Evolutionary conservation across 2,113 vertebrate genomes (phyloP), one percentile per base, ranked within the genome.

Genomic region (Trematocara macrostoma): DNA sequence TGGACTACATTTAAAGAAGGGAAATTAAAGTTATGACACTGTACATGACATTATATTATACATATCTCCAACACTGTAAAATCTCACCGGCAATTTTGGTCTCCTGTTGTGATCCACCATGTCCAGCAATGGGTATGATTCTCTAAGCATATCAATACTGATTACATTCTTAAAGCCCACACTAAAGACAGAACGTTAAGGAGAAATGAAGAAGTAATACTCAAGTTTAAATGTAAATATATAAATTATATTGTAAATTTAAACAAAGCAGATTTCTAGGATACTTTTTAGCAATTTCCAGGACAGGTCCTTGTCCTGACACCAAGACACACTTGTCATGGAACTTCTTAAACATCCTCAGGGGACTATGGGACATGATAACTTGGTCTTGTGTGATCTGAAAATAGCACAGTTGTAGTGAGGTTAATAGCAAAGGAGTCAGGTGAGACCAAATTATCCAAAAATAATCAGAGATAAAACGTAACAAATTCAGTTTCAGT

Each of bases 201-300:
- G 86, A 80, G 12, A 69, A 78, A 81, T 14, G 3, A 67, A 52
- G n/a, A n/a, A 89, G 47, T 11, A 78, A 47, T 42, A 69, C 18
- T 52, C n/a, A 69, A 79, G 11, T 67, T 67, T 23, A 31, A 55
- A 69, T 26, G 8, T 23, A 59, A 7, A 56, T 31, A 47, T 18
- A 56, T 7, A 4, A 64, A 67, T 67, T 38, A 67, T 20, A 31
- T 10, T 29, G 23, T 3, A 31, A 55, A 79, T 83, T 49, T n/a
- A 3, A 56, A 31, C 3, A 84, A 53, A 47, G 5, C 16, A 57
- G 53, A 23, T 40, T 31, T 85, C 3, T 9, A 96, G 94, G 95
- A 97, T 98, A 98, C 98, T 98, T 97, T 94, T 96, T 96, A 82
- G 98, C 97, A 76, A 98, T 98, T 85, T 98, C 98, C 88, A 98